Conservation (phyloP, 1,140 invertebrate species). For the Drosophila ambigua region DNA sequence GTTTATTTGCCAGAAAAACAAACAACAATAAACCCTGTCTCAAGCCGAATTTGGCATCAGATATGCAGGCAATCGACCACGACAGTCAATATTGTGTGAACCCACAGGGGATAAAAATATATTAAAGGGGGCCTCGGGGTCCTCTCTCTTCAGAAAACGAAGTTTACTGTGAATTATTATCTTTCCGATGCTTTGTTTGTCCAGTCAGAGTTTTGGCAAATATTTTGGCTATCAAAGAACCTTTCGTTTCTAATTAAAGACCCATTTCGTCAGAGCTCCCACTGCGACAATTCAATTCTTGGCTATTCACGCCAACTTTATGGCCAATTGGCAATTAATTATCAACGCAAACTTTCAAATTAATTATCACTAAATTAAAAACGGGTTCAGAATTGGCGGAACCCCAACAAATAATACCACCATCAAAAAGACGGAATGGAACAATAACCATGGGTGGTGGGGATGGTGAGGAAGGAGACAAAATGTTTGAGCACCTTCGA, state of each 20-base stretch:
- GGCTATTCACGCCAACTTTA: constrained; percentile 26
- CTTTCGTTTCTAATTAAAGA: constrained; percentile 8
- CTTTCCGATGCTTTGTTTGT: constrained; percentile 5
- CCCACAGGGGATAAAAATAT: constrained; percentile 4
- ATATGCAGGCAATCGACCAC: constrained; percentile 9
- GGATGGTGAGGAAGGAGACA: constrained; percentile 20
- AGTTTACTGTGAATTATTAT: not conserved
- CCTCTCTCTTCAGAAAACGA: not conserved
- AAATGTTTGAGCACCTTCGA: constrained; percentile 57
- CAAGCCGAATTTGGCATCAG: constrained; percentile 21
- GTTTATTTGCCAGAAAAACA: constrained; percentile 14
- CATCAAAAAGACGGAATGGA: constrained; percentile 10
- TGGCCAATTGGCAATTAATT: constrained; percentile 64
- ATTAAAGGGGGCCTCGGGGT: no score
- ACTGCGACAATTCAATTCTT: constrained; percentile 31
- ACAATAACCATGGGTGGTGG: constrained; percentile 7
- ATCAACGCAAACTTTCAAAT: constrained; percentile 66
- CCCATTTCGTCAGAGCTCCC: constrained; percentile 17
- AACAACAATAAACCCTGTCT: constrained; percentile 10
- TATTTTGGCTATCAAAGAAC: constrained; percentile 2
- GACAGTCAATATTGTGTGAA: constrained; percentile 14
- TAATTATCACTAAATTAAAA: constrained; percentile 77
- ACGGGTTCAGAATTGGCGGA: constrained; percentile 61
- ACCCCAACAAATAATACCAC: not conserved
- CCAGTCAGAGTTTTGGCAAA: constrained; percentile 4